These are phyloP conservation scores for Esox masquinongy DNA, from an alignment of 2,797 vertebrate species.

Conservation along the genomic window DNA sequence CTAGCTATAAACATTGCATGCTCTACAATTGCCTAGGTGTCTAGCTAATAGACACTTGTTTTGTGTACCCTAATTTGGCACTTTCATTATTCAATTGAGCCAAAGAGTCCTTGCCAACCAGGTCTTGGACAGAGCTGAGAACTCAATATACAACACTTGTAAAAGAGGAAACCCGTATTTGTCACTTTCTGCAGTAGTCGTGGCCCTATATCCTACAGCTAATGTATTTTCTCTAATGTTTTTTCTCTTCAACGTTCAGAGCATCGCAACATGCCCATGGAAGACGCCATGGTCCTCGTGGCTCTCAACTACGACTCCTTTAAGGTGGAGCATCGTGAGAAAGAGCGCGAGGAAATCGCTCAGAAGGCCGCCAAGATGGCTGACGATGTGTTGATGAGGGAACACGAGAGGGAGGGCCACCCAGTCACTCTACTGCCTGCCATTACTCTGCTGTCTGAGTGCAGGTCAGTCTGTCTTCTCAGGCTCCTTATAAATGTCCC, in stretches of 20 bases:
- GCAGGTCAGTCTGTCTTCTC: conserved; percentile 59
- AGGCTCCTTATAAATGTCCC: not conserved
- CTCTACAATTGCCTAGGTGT: no score
- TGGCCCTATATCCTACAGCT: not conserved
- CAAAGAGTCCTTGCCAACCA: no score
- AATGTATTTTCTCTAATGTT: not conserved
- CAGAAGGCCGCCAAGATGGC: conserved; percentile 98
- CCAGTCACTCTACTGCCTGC: conserved; percentile 85
- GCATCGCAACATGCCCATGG: conserved; percentile 98
- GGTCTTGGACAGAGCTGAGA: no score
- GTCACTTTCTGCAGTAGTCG: not conserved
- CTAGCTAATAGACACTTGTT: no score
- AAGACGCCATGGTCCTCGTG: conserved; percentile 95
- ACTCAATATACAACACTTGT: no score
- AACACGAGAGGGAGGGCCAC: conserved; percentile 85
- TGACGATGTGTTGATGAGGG: conserved; percentile 88
- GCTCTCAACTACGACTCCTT: conserved; percentile 92
- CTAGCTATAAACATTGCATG: no score
- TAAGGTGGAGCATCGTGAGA: conserved; percentile 90
- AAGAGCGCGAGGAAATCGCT: conserved; percentile 92
- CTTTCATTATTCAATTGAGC: no score
- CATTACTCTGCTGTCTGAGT: conserved; percentile 88
- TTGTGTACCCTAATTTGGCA: no score
- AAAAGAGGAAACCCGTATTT: no score
- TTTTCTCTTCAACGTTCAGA: conserved; percentile 68